Base-by-base conservation (phyloP, 2,113 vertebrate genomes). In the Protobothrops flavoviridis region DNA sequence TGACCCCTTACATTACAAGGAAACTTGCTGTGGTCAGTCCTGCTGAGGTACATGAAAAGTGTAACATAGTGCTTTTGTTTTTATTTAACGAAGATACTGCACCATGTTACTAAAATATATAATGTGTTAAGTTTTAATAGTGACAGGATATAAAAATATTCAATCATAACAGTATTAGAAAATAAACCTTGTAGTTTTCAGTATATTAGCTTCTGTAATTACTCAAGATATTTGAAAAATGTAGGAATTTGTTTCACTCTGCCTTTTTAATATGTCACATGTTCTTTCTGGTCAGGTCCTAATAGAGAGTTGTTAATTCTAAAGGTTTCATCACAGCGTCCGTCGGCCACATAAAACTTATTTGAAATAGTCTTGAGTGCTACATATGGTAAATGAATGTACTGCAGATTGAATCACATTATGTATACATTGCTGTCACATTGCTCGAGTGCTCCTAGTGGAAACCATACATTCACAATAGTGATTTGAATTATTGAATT, bases 1-100 rank as follows among this genome's bases (percentile, higher is more conserved):
- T 99, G 88, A 99, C 99, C 0, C 99, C 99, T 0, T 99, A 99
- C 93, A 98, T 99, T 94, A 98, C 99, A 87, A 98, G 98, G 91
- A 99, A 98, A 94, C 98, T 99, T 3, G 97, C 98, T 88, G 96
- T 98, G 8, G 96, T 97, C 91, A 94, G 97, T 93, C 97, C 98
- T 55, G 96, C 98, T 74, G 99, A 99, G 98, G 99, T 99, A 96
- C 45, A 64, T 1, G 52, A 43, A 86, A 33, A 5, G 3, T 92
- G 11, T 23, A 86, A 86, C 15, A 52, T 8, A 93, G 29, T 4
- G 24, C 6, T 52, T 61, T 61, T 86, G 2, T 11, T 21, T 86
- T 85, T 86, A 9, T 10, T 90, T 89, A 4, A 61, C 3, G 21
- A 45, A 6, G 11, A 15, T 85, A 13, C 17, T 45, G 10, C 64